These are phyloP conservation scores for Boloria euphrosyne DNA, from an alignment of 2,888 invertebrate genomes.

Conservation along the genomic window DNA sequence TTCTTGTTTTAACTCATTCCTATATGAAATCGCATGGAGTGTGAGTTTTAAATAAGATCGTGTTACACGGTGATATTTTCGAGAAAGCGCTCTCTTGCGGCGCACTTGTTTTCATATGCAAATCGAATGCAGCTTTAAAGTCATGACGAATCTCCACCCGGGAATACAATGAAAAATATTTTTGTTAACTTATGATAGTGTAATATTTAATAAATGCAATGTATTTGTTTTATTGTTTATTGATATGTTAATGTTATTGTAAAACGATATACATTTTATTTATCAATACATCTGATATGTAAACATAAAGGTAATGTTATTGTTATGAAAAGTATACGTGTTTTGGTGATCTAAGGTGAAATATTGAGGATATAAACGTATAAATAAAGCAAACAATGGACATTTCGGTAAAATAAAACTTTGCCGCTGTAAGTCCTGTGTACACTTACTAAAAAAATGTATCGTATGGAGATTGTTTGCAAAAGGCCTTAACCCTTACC, in stretches of 20 bases:
- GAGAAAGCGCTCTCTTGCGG: constrained; percentile 49
- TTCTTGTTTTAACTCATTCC: constrained; percentile 42
- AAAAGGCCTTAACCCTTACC: constrained; percentile 47
- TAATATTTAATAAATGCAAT: not conserved
- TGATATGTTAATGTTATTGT: too few species aligned
- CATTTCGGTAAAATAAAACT: constrained; percentile 30
- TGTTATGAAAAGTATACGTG: too few species aligned
- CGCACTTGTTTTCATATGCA: constrained; percentile 37
- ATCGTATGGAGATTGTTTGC: constrained; percentile 47
- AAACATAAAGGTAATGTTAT: too few species aligned
- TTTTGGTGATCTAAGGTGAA: not conserved
- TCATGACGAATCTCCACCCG: constrained; percentile 26
- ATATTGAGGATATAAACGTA: constrained; percentile 13
- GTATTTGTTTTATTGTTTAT: too few species aligned
- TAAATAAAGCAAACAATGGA: constrained; percentile 24
- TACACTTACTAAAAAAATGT: constrained; percentile 42
- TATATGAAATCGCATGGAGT: constrained; percentile 57
- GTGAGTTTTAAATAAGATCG: constrained; percentile 72
- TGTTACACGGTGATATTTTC: constrained; percentile 48
- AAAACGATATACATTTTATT: too few species aligned
- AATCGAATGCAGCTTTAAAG: constrained; percentile 35
- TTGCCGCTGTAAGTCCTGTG: constrained; percentile 27
- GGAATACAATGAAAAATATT: constrained; percentile 30
- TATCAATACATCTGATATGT: too few species aligned
- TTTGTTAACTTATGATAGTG: constrained; percentile 20